Evolutionary conservation across 2,113 vertebrate genomes (phyloP).

Genomic region (Rissa tridactyla): DNA sequence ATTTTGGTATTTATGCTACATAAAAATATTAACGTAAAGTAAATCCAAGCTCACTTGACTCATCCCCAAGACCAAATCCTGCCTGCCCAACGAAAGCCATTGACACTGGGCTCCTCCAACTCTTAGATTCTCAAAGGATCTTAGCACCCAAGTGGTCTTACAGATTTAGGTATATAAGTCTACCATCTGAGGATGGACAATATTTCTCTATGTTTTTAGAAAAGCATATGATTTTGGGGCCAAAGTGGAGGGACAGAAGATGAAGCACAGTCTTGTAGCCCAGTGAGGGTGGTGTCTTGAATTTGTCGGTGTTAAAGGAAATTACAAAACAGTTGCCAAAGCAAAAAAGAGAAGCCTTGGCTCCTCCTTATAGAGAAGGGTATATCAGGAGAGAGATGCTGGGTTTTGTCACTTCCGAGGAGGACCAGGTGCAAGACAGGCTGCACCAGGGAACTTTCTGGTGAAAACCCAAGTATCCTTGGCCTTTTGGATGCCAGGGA

Average conservation of each 20-base stretch:
- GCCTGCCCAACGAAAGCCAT: neutral
- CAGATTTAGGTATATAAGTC: neutral
- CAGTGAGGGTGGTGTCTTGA: neutral
- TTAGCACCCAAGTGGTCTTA: neutral
- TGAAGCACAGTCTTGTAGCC: neutral
- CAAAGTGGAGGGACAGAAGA: neutral
- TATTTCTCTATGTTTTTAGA: neutral
- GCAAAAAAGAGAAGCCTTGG: neutral
- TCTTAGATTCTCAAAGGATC: neutral
- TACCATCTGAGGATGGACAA: neutral
- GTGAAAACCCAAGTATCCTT: neutral
- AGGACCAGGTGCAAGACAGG: neutral
- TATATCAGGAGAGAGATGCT: neutral
- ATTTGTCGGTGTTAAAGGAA: neutral
- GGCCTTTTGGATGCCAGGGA: neutral
- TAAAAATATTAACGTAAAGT: neutral
- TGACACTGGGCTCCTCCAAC: neutral
- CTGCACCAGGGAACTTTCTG: neutral
- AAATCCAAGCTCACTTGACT: neutral
- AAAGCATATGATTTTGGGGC: neutral
- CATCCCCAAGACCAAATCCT: neutral
- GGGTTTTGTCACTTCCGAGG: neutral
- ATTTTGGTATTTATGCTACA: neutral
- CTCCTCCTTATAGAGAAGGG: neutral
- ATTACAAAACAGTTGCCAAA: neutral